Conservation (phyloP, 92 coral and sea anemone species). For the Nematostella vectensis region DNA sequence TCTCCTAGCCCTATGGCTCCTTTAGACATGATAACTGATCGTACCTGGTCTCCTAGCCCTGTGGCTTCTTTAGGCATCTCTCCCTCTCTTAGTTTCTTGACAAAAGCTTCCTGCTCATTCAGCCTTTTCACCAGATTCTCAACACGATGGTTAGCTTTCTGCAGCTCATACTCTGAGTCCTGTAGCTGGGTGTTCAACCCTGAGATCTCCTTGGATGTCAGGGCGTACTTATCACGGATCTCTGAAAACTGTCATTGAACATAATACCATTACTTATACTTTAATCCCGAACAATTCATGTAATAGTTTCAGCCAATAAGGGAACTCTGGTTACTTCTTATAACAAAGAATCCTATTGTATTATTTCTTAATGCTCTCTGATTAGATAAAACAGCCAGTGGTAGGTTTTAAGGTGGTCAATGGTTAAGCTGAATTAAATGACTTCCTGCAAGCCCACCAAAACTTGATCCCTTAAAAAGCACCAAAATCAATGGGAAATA, state of each 20-base stretch:
- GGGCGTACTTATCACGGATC: constrained; percentile 88
- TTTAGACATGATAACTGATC: too few species aligned
- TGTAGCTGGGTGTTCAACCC: constrained; percentile 82
- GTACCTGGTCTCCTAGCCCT: constrained; percentile 42
- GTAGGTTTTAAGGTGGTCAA: too few species aligned
- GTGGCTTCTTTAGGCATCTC: constrained; percentile 53
- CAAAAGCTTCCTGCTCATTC: constrained; percentile 70
- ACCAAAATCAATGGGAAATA: too few species aligned
- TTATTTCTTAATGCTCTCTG: too few species aligned
- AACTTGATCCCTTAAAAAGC: too few species aligned
- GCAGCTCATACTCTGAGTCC: constrained; percentile 91
- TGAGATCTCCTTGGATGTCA: constrained; percentile 81
- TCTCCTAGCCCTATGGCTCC: too few species aligned
- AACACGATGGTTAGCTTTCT: constrained; percentile 90
- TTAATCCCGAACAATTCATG: background rate
- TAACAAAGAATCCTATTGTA: too few species aligned
- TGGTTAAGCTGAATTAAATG: too few species aligned
- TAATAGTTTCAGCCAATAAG: too few species aligned
- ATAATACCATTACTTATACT: background rate
- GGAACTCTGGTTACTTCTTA: too few species aligned
- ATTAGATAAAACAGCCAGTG: too few species aligned
- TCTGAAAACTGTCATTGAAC: constrained; percentile 73
- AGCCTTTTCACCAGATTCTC: constrained; percentile 87
- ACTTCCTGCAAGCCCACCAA: too few species aligned
- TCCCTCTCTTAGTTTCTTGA: constrained; percentile 72